phyloP scores from a whole-genome alignment of 2,888 invertebrate genomes.

The Halictus quadricinctus region DNA sequence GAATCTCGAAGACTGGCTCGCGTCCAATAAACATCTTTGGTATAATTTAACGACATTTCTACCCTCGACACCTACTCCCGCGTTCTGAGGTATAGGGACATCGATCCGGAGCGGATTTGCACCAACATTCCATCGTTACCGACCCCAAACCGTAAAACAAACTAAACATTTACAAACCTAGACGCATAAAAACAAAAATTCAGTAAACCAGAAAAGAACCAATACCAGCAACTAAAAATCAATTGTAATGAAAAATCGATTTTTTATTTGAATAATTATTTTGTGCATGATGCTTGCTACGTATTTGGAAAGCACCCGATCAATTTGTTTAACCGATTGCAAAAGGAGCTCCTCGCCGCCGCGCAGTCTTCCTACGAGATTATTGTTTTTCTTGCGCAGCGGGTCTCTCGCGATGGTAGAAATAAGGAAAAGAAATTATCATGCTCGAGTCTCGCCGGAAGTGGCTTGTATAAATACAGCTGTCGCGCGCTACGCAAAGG shows the following conservation, averaged over 20 bases:
- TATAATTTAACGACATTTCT: slow-evolving; percentile 77
- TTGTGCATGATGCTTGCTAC: no score
- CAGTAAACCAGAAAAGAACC: neutral
- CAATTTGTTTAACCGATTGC: neutral
- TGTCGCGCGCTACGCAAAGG: slow-evolving; percentile 56
- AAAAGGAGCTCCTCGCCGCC: slow-evolving; percentile 4
- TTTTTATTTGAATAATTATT: no score
- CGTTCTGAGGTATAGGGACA: slow-evolving; percentile 34
- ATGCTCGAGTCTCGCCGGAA: slow-evolving; percentile 57
- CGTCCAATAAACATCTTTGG: slow-evolving; percentile 78
- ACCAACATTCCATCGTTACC: neutral
- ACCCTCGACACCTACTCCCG: slow-evolving; percentile 62
- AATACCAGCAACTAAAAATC: no score
- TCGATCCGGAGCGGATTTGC: slow-evolving; percentile 19
- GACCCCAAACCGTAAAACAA: neutral
- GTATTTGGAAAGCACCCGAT: neutral
- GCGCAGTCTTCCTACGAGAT: slow-evolving; percentile 13
- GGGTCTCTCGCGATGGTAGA: slow-evolving; percentile 23
- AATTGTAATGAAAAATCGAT: no score
- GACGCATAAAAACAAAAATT: neutral
- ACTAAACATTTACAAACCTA: neutral
- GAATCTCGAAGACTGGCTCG: slow-evolving; percentile 72
- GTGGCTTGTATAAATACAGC: slow-evolving; percentile 69
- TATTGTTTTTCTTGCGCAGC: slow-evolving; percentile 25
- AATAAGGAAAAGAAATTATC: slow-evolving; percentile 66